Evolutionary conservation across 2,888 invertebrate species (phyloP), one percentile per base, ranked within the genome.

Genomic region (Ceraclea dissimilis): DNA sequence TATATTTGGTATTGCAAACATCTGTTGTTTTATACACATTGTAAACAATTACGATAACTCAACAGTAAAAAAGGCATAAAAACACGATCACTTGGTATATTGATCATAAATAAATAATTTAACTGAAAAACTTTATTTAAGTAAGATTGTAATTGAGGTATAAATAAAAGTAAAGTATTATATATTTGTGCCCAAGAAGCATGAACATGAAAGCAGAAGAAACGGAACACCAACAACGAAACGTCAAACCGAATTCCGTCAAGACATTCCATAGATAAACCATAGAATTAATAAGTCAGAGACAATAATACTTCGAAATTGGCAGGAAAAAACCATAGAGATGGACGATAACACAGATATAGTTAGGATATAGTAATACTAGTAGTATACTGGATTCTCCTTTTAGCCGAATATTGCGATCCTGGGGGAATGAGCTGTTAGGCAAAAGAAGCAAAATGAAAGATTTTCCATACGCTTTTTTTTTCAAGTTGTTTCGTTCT

Each of bases 161-260:
- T 51, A 54, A 51, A 58, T 58, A 58, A 54, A 58, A 39, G 39
- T 16, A 39, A 39, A 39, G 16, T 39, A 16, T 39, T 53, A 43
- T 50, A 58, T 58, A 54, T 54, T 51, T 58, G 57, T 58, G 53
- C 52, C 53, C 53, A 53, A 58, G 50, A 51, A 53, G 57, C 57
- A 57, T 57, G 57, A 57, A 57, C 31, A 39, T 39, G 39, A 46
- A 31, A 34, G 43, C 18, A 19, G 20, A 46, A 46, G 48, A 21
- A 52, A 58, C 54, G 48, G 34, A 52, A 58, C 54, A 55, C 54
- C 60, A 61, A 61, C 60, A 61, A 61, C 57, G 49, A 59, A 61
- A 59, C 59, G 60, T 61, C 60, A 61, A 61, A 61, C 59, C 58
- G 52, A 58, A 58, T 58, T 58, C 58, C 60, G 58, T 58, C 60